Conservation (phyloP, 2,888 invertebrate species). For the Cistogaster globosa region DNA sequence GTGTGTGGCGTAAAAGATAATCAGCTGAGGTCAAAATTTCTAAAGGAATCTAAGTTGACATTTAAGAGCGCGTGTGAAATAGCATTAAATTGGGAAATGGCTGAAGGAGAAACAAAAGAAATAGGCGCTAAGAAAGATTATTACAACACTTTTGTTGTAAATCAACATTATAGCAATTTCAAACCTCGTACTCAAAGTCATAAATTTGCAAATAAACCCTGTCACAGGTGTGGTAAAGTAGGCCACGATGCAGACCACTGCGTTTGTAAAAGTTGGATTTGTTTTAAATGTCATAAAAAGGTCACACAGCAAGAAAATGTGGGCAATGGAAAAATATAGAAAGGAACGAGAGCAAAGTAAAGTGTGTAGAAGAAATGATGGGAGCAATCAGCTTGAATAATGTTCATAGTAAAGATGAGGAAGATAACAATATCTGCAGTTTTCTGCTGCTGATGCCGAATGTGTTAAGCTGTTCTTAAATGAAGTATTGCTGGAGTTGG, state of each 20-base stretch:
- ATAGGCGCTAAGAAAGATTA: background rate
- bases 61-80: constrained; percentile 44
- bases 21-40: constrained; percentile 42
- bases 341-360: background rate
- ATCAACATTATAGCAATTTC: background rate
- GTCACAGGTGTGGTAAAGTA: background rate
- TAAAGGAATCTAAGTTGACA: constrained; percentile 50
- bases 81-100: constrained; percentile 56
- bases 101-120: constrained; percentile 32
- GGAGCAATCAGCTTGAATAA: constrained; percentile 1
- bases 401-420: background rate
- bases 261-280: constrained; percentile 37
- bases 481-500: constrained; percentile 62
- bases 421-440: background rate
- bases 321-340: background rate
- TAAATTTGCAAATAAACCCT: background rate
- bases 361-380: background rate
- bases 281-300: constrained; percentile 43
- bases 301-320: constrained; percentile 16
- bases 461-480: no score
- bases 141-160: constrained; percentile 16
- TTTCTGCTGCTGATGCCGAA: background rate
- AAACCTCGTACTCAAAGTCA: background rate
- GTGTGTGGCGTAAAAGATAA: constrained; percentile 18
- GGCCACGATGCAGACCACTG: constrained; percentile 5